A percentile compares a stretch with the other conserved stretches of the same genome.
Evolutionary conservation across 2,888 invertebrate genomes (phyloP).

Genomic region (Drosophila quinaria): DNA sequence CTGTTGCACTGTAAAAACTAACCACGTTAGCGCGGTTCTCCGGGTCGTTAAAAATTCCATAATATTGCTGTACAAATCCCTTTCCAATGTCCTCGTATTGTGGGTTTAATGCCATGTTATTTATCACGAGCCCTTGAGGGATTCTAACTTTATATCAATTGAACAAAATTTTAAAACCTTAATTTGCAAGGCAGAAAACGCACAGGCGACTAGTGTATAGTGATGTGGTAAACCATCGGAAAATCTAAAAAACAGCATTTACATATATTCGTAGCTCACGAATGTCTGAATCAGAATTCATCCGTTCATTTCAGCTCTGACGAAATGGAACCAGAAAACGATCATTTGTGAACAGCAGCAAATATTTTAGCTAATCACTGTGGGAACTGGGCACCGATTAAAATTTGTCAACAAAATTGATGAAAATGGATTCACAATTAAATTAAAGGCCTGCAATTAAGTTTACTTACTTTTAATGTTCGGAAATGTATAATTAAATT

Average conservation of each 20-base stretch:
- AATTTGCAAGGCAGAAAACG: constrained; percentile 1
- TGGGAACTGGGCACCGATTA: no score
- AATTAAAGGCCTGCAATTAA: no score
- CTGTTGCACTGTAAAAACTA: constrained; percentile 96
- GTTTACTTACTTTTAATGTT: no score
- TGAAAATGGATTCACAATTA: no score
- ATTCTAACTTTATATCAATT: background rate
- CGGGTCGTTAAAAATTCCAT: constrained; percentile 95
- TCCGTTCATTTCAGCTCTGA: no score
- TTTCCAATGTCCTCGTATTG: constrained; percentile 97
- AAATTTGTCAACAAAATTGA: no score
- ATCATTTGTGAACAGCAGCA: no score
- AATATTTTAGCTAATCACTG: no score
- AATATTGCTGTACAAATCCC: constrained; percentile 97
- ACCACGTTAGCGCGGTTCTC: constrained; percentile 92
- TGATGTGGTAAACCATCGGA: no score
- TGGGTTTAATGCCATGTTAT: constrained; percentile 93
- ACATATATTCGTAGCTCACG: background rate
- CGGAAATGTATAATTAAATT: no score
- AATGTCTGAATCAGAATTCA: background rate
- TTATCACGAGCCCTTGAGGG: background rate
- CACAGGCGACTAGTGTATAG: background rate
- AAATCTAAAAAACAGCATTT: no score
- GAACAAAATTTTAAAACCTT: background rate
- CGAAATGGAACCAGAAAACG: no score